These are phyloP conservation scores for Thermophis baileyi DNA, from an alignment of 2,113 vertebrate species.

Conservation along the genomic window DNA sequence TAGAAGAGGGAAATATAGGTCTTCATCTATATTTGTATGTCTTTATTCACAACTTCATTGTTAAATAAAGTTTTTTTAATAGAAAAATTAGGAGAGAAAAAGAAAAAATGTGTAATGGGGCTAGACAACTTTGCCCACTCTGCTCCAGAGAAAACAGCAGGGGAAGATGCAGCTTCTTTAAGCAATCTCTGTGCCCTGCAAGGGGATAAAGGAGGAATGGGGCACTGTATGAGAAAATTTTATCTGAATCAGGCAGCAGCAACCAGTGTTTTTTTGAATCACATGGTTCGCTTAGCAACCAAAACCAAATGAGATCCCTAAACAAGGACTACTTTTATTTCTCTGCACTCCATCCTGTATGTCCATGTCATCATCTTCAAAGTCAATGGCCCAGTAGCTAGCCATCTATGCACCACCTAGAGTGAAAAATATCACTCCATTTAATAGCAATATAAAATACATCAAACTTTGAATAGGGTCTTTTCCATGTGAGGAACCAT, in stretches of 20 bases:
- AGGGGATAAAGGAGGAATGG: neutral
- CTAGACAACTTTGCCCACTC: neutral
- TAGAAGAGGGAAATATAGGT: too few relatives aligned
- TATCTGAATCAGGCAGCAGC: neutral
- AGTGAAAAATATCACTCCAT: neutral
- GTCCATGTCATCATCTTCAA: neutral
- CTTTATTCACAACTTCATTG: neutral
- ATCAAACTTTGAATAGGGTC: neutral
- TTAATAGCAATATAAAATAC: neutral
- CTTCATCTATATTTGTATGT: too few relatives aligned
- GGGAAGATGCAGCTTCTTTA: neutral
- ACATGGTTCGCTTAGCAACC: neutral
- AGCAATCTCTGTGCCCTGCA: neutral
- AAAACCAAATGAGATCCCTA: neutral
- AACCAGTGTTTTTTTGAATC: neutral
- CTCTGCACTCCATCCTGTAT: neutral
- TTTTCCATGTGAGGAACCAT: neutral
- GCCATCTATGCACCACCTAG: neutral
- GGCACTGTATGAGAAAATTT: neutral
- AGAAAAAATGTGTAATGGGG: neutral
- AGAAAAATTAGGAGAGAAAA: neutral
- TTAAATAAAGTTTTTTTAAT: neutral
- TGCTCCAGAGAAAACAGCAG: neutral
- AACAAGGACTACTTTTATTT: neutral
- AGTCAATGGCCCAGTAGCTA: neutral